Evolutionary conservation across 2,888 invertebrate species (phyloP), one percentile per base, ranked within the genome.

Genomic region (Pristionchus exspectatus): DNA sequence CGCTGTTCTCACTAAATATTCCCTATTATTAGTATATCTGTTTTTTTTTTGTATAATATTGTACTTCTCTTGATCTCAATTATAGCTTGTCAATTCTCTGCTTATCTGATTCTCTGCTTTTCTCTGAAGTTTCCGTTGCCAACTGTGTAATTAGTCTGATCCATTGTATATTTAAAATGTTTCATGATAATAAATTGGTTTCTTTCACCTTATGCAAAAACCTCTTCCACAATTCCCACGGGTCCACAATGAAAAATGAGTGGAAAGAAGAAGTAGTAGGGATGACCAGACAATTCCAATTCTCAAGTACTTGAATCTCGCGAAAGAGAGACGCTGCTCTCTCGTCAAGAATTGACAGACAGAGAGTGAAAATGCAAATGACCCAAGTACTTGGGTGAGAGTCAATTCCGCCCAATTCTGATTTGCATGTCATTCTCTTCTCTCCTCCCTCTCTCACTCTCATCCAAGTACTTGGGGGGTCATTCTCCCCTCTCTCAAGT

Each of bases 231-330:
- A 33, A 72, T 72, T 72, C 72, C 72, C 72, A 72, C 27, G 30
- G 33, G 72, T 72, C 33, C 72, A 72, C 12, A 72, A 33, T 72
- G 72, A 72, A 72, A 72, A 72, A 72, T 72, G 72, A 30, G 72
- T 72, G 33, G 72, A 72, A 72, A 21, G 21, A 72, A 5, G 38
- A 38, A 38, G 38, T 38, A 38, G 38, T 5, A 38, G n/a, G n/a
- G n/a, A n/a, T n/a, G n/a, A n/a, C n/a, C n/a, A n/a, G n/a, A n/a
- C n/a, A n/a, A n/a, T n/a, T n/a, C n/a, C n/a, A n/a, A n/a, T n/a
- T n/a, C n/a, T n/a, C n/a, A n/a, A n/a, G n/a, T n/a, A n/a, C n/a
- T n/a, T n/a, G n/a, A n/a, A n/a, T n/a, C n/a, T n/a, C n/a, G n/a
- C n/a, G n/a, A n/a, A n/a, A n/a, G n/a, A n/a, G n/a, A n/a, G n/a